Base-by-base conservation (phyloP, 2,797 vertebrate genomes). In the Acanthiza pusilla region DNA sequence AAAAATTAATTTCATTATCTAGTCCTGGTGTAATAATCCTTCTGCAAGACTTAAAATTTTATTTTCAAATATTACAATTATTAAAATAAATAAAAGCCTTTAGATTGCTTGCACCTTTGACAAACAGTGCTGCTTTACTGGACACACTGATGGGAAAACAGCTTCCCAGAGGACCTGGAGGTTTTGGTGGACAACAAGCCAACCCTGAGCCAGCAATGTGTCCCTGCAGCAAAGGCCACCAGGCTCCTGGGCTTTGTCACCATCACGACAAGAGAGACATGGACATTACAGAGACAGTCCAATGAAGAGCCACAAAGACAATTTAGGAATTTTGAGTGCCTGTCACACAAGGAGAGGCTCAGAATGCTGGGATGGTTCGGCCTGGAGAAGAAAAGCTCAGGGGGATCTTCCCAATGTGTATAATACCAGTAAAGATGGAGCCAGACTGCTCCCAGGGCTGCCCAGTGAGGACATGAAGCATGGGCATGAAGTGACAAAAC, bases 391-490 rank as follows among this genome's bases (percentile, higher is more conserved):
- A n/a, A 45, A 65, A 45, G 54, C 42, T 73, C 20, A n/a, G 15
- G 1, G 7, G 14, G 7, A 61, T 26, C 13, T 27, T 36, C 63
- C 16, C 54, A 17, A 22, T 3, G 13, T 7, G 8, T 11, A 5
- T 4, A 42, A 32, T 4, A 45, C 4, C 53, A 76, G 8, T 19
- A 10, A 66, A 71, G 53, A 53, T 1, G 2, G 50, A 67, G 32
- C 6, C 27, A 63, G 23, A 16, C 23, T 25, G 20, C 7, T 74
- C 54, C 38, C 50, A 10, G 12, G 2, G 20, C 12, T 32, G n/a
- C 21, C 19, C 12, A 34, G 26, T 3, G 30, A 88, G 18, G 21
- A 30, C 40, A 38, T 0, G 0, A 63, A 34, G 55, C 23, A 48
- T 0, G 3, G 36, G 21, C n/a, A 78, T 2, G 2, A 47, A 57